phyloP scores from a whole-genome alignment of 2,797 vertebrate species.

The Clarias fuscus region DNA sequence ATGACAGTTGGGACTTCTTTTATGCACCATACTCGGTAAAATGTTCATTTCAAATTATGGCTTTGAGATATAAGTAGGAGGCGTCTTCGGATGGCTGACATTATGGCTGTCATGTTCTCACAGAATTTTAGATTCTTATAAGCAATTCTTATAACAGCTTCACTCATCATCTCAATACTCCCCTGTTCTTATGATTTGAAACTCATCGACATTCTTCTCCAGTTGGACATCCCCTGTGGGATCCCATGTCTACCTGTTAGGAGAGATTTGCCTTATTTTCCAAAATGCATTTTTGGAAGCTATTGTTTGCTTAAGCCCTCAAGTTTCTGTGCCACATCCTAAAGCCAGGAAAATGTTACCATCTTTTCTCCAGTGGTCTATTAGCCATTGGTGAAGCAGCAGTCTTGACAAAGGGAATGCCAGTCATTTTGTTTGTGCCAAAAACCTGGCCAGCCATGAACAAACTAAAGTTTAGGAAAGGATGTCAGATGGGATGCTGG shows the following conservation, averaged over 20 bases:
- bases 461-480: constrained; percentile 4
- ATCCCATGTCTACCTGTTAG: background rate
- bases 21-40: constrained; percentile 39
- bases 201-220: background rate
- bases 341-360: background rate
- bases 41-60: constrained; percentile 42
- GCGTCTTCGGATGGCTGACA: background rate
- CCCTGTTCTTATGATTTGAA: background rate
- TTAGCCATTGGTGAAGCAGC: constrained; percentile 6
- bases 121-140: background rate
- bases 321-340: background rate
- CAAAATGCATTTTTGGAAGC: background rate
- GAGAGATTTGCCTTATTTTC: background rate
- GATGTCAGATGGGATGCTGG: background rate
- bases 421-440: background rate
- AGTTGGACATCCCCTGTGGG: constrained; percentile 6
- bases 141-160: background rate
- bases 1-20: constrained; percentile 36
- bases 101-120: constrained; percentile 16
- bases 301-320: background rate
- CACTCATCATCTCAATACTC: background rate
- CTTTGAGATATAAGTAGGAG: constrained; percentile 10
- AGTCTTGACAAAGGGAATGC: background rate
- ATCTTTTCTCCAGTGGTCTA: constrained; percentile 4
- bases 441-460: background rate